Conservation (phyloP, 2,797 vertebrate species). For the Gadopsis marmoratus region DNA sequence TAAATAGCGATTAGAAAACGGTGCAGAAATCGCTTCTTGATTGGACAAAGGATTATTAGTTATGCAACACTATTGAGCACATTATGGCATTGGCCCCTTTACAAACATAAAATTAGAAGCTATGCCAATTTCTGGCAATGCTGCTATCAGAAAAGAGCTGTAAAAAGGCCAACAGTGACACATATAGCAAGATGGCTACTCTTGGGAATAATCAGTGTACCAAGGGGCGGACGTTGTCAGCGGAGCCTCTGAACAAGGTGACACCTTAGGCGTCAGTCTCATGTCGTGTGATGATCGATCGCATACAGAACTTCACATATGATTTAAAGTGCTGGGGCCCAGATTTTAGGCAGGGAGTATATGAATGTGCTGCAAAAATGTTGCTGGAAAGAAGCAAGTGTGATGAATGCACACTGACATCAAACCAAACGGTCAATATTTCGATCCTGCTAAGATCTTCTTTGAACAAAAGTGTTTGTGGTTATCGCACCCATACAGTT, state of each 20-base stretch:
- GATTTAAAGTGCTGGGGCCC: no score
- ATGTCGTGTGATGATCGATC: neutral
- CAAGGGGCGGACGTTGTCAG: neutral
- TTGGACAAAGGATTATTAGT: conserved; percentile 43
- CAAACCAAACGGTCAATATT: no score
- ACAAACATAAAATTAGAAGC: conserved; percentile 29
- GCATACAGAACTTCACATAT: no score
- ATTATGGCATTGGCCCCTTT: conserved; percentile 36
- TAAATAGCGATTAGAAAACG: conserved; percentile 18
- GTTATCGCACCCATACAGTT: no score
- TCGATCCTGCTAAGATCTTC: no score
- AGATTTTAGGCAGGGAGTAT: no score
- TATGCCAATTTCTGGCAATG: conserved; percentile 31
- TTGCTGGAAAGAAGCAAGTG: no score
- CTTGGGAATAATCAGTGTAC: no score
- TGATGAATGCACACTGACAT: no score
- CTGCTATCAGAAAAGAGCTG: neutral
- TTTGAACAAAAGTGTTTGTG: no score
- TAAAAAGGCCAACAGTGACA: conserved; percentile 20
- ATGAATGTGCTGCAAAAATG: no score
- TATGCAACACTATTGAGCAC: conserved; percentile 41
- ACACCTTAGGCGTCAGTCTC: neutral
- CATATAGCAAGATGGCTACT: neutral
- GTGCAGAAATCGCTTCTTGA: conserved; percentile 19
- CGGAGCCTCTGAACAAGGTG: neutral